Evolutionary conservation across 2,797 vertebrate genomes (phyloP).

Genomic region (Clarias laeviceps): DNA sequence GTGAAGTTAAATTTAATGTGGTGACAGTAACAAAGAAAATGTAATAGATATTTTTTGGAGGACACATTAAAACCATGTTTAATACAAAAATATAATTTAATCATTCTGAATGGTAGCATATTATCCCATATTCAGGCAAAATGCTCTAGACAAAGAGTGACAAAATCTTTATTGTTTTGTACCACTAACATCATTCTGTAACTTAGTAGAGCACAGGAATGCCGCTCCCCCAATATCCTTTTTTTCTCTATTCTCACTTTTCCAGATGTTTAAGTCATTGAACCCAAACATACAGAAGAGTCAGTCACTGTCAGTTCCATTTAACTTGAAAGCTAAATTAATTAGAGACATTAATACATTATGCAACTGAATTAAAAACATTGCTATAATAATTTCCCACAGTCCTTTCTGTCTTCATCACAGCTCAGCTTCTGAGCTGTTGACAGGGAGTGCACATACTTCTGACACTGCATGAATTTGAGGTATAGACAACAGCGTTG

Average conservation of each 20-base stretch:
- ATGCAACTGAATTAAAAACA: slow-evolving; percentile 1
- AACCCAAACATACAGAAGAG: slow-evolving; percentile 18
- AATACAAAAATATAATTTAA: slow-evolving; percentile 23
- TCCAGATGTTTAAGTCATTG: slow-evolving; percentile 8
- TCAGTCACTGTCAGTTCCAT: slow-evolving; percentile 16
- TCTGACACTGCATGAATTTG: slow-evolving; percentile 2
- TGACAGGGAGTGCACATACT: background rate
- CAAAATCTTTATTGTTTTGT: slow-evolving; percentile 51
- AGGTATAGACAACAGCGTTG: slow-evolving; percentile 28
- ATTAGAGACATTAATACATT: slow-evolving; percentile 14
- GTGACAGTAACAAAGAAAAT: too few relatives aligned
- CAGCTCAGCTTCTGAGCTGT: slow-evolving; percentile 1
- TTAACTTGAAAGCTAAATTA: slow-evolving; percentile 21
- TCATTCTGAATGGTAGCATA: background rate
- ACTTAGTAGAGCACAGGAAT: slow-evolving; percentile 24
- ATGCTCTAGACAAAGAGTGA: slow-evolving; percentile 10
- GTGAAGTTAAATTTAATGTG: background rate
- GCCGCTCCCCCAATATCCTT: slow-evolving; percentile 10
- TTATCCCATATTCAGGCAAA: slow-evolving; percentile 24
- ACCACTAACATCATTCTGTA: slow-evolving; percentile 32
- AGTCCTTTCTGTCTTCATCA: background rate
- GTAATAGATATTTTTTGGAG: background rate
- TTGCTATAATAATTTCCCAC: background rate
- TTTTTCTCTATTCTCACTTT: slow-evolving; percentile 12
- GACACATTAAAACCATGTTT: background rate